A percentile compares a stretch with the other conserved stretches of the same genome.
phyloP scores from a whole-genome alignment of 2,888 invertebrate genomes.

The Charanyca ferruginea region DNA sequence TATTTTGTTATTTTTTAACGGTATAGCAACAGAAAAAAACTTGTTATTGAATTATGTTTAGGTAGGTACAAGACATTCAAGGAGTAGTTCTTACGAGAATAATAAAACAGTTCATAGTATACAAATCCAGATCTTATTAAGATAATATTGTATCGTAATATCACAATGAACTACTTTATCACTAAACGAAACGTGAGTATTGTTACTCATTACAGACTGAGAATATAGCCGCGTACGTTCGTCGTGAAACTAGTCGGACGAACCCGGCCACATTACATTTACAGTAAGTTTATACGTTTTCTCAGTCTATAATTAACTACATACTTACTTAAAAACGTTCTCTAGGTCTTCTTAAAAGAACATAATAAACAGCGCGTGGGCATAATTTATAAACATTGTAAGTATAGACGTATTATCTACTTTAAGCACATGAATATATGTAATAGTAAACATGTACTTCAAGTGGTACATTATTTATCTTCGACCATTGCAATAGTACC shows the following conservation, averaged over 20 bases:
- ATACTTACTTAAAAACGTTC: too few species aligned
- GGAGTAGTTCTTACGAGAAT: neutral
- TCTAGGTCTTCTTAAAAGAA: conserved; percentile 7
- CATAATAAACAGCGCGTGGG: conserved; percentile 28
- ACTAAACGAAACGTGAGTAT: too few species aligned
- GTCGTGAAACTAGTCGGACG: too few species aligned
- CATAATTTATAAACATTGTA: conserved; percentile 38
- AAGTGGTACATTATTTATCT: conserved; percentile 58
- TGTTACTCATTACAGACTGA: too few species aligned
- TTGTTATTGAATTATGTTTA: neutral
- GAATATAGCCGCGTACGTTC: too few species aligned
- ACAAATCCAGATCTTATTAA: conserved; percentile 6
- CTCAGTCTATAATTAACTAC: too few species aligned
- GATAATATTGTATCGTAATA: conserved; percentile 22
- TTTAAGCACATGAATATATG: conserved; percentile 24
- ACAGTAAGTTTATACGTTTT: too few species aligned
- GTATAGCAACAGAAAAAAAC: conserved; percentile 14
- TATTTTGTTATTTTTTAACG: neutral
- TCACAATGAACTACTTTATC: conserved; percentile 22
- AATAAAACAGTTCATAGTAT: conserved; percentile 16
- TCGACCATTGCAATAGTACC: conserved; percentile 65
- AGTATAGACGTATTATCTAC: conserved; percentile 31
- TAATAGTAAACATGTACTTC: conserved; percentile 55
- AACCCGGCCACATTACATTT: too few species aligned
- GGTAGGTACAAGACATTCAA: neutral